Base-by-base conservation (phyloP, 2,113 vertebrate species). In the Maccullochella peelii region DNA sequence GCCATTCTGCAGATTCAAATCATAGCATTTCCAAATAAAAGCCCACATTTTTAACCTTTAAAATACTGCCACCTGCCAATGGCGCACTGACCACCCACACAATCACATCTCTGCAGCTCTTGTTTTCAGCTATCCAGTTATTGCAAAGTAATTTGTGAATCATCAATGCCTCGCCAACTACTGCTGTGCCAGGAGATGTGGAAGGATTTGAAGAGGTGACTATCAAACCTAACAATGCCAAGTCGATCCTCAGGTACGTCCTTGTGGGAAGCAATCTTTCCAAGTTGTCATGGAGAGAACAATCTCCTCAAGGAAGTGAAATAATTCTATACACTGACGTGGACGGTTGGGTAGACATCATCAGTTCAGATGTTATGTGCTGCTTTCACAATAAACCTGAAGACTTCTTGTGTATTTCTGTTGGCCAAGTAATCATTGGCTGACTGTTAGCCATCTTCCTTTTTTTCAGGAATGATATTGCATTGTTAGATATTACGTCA, bases 41-140 rank as follows among this genome's bases (percentile, higher is more conserved):
- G 55, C 88, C 86, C 84, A 91, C 88, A 87, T 83, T 82, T 89
- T 77, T 78, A 87, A 89, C 89, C 88, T 88, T 82, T 86, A 90
- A 82, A 84, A 88, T 63, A 38, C 75, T 57, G 86, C 89, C 84
- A 89, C 86, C 85, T 92, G 85, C 84, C 62, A 89, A 85, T 27
- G 44, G 77, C 33, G 72, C 87, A 82, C 66, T 5, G 4, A 36
- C 85, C 83, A 12, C 90, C 86, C 85, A 90, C 86, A 84, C 67
- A 70, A 57, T 33, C 80, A 87, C 82, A 61, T 83, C 77, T 85
- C 82, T 49, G 73, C 55, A 63, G 82, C 70, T 69, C 86, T 73
- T 63, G 59, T 77, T 83, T 77, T 77, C 86, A 42, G 74, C 73
- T 50, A 50, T 87, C 84, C 86, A 75, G 80, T 85, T 81, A 85